phyloP scores from a whole-genome alignment of 2,888 invertebrate species.

The Callyntrura guangdongensis region DNA sequence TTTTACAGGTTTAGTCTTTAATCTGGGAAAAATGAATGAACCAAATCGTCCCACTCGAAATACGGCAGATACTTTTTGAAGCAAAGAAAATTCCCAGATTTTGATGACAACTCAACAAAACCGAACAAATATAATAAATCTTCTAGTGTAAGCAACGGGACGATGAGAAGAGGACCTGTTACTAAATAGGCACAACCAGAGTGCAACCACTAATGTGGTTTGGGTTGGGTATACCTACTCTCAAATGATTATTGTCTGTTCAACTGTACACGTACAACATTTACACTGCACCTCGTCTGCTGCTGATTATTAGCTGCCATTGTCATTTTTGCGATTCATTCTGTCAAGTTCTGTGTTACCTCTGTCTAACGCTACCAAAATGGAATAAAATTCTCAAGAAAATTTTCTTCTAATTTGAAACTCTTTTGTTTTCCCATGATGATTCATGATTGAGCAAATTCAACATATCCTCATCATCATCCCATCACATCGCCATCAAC shows the following conservation, averaged over 20 bases:
- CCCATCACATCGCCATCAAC: not conserved
- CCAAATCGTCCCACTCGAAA: constrained; percentile 29
- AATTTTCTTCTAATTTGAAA: constrained; percentile 20
- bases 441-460: constrained; percentile 36
- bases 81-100: constrained; percentile 24
- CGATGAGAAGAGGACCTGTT: constrained; percentile 7
- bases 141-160: not conserved
- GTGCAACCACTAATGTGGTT: not conserved
- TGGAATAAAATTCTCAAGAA: constrained; percentile 26
- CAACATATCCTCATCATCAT: constrained; percentile 6
- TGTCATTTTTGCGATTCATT: constrained; percentile 50
- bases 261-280: not conserved
- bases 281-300: too few species aligned
- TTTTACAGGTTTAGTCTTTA: not conserved
- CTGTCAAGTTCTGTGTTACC: not conserved
- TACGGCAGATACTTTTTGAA: not conserved
- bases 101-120: not conserved
- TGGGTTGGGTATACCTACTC: not conserved
- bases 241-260: constrained; percentile 19
- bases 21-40: constrained; percentile 65
- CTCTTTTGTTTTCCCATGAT: constrained; percentile 52
- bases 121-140: not conserved
- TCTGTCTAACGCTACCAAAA: not conserved
- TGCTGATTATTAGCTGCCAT: constrained; percentile 16
- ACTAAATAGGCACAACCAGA: not conserved